Conservation (phyloP, 1,140 invertebrate species). For the Colletes latitarsis region DNA sequence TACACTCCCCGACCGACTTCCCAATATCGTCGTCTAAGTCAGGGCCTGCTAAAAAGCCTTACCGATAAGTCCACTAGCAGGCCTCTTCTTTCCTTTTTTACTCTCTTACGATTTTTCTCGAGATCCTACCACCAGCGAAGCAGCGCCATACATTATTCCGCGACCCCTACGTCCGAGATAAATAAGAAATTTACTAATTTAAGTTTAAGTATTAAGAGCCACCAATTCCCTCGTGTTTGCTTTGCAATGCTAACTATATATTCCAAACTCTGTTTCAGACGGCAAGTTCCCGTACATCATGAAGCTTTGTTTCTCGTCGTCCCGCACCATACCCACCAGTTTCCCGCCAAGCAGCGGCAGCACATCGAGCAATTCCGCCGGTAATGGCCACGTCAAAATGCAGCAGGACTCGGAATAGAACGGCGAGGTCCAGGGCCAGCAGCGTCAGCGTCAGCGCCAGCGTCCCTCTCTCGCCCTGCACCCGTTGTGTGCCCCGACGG, state of each 20-base stretch:
- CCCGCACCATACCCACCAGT: conserved; percentile 87
- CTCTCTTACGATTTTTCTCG: too few relatives aligned
- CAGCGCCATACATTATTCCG: too few relatives aligned
- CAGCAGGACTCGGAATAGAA: conserved; percentile 81
- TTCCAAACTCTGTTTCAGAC: conserved; percentile 81
- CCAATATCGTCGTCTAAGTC: too few relatives aligned
- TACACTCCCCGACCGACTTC: too few relatives aligned
- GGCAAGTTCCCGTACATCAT: conserved; percentile 98
- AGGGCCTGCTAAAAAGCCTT: too few relatives aligned
- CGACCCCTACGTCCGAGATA: too few relatives aligned
- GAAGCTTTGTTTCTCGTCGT: conserved; percentile 97
- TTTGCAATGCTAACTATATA: neutral
- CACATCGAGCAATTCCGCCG: conserved; percentile 75
- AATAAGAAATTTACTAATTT: too few relatives aligned
- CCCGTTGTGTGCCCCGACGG: conserved; percentile 76
- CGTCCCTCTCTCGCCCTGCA: conserved; percentile 78
- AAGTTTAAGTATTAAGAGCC: too few relatives aligned
- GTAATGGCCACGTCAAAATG: conserved; percentile 80
- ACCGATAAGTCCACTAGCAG: too few relatives aligned
- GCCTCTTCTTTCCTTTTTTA: too few relatives aligned
- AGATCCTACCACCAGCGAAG: too few relatives aligned
- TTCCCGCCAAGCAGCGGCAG: conserved; percentile 76
- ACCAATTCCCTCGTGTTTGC: too few relatives aligned
- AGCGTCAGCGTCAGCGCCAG: conserved; percentile 75
- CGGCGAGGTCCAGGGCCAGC: conserved; percentile 80